A percentile compares a stretch with the other conserved stretches of the same genome.
Evolutionary conservation across 2,888 invertebrate genomes (phyloP).

Genomic region (Apoderus coryli): DNA sequence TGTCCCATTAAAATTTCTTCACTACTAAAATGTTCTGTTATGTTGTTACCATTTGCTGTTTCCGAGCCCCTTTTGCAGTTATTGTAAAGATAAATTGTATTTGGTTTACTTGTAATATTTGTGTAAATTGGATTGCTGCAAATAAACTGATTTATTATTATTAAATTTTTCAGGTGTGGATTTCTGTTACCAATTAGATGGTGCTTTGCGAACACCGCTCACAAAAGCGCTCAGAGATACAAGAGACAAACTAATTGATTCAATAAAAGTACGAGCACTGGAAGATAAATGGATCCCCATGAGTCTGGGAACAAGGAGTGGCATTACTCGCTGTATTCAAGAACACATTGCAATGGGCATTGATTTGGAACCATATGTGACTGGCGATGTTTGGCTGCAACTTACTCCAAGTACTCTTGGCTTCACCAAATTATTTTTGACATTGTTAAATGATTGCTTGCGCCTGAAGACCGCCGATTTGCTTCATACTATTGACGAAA

Average conservation of each 20-base stretch:
- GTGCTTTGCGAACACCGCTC: conserved; percentile 63
- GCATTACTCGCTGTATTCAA: conserved; percentile 47
- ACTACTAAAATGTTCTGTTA: too few species aligned
- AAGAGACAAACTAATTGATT: conserved; percentile 68
- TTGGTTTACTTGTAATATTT: too few species aligned
- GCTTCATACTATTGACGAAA: conserved; percentile 56
- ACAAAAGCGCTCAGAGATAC: conserved; percentile 63
- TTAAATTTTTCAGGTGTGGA: too few species aligned
- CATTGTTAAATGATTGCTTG: conserved; percentile 61
- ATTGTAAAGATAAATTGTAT: too few species aligned
- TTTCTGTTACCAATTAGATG: conserved; percentile 81
- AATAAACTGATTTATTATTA: too few species aligned
- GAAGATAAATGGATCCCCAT: conserved; percentile 81
- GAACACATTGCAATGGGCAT: conserved; percentile 59
- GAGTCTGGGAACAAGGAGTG: conserved; percentile 60
- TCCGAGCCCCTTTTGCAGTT: too few species aligned
- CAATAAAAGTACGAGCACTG: conserved; percentile 55
- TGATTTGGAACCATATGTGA: conserved; percentile 48
- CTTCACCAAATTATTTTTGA: conserved; percentile 62
- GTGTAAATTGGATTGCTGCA: too few species aligned
- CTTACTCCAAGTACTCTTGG: conserved; percentile 67
- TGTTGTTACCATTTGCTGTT: too few species aligned
- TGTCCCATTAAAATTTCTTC: too few species aligned
- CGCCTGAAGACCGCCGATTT: conserved; percentile 61
- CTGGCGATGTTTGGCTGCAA: conserved; percentile 54